phyloP scores from a whole-genome alignment of 2,888 invertebrate species.

The Balanococcus diminutus region DNA sequence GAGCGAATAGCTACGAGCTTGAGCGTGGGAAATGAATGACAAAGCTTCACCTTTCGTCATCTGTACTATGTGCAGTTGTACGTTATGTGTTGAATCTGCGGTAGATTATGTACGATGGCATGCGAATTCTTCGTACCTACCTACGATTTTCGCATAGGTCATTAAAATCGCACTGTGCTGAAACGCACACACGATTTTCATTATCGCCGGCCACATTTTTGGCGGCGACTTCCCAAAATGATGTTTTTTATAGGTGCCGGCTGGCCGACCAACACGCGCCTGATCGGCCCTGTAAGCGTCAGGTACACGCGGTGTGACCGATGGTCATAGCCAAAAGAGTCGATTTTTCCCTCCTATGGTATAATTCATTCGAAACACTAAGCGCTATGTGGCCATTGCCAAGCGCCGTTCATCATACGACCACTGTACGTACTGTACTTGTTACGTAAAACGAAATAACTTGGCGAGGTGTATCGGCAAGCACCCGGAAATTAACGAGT shows the following conservation, averaged over 20 bases:
- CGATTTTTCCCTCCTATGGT: conserved; percentile 25
- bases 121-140: conserved; percentile 15
- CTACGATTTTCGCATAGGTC: conserved; percentile 35
- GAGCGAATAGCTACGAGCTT: background rate
- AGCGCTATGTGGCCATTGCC: background rate
- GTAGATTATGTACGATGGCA: background rate
- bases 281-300: background rate
- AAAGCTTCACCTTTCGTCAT: background rate
- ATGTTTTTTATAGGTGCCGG: background rate
- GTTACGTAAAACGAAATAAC: background rate
- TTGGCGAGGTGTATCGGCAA: background rate
- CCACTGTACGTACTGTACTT: background rate
- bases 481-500: conserved; percentile 38
- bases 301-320: conserved; percentile 32
- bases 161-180: background rate
- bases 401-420: conserved; percentile 15
- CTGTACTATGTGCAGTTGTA: background rate
- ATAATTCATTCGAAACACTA: conserved; percentile 32
- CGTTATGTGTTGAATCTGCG: background rate
- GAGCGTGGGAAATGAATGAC: background rate
- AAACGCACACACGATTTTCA: conserved; percentile 1
- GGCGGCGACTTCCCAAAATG: background rate
- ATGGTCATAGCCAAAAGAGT: conserved; percentile 12
- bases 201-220: conserved; percentile 19
- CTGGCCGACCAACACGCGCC: conserved; percentile 1